Evolutionary conservation across 2,888 invertebrate species (phyloP).

Genomic region (Frankliniella intonsa): DNA sequence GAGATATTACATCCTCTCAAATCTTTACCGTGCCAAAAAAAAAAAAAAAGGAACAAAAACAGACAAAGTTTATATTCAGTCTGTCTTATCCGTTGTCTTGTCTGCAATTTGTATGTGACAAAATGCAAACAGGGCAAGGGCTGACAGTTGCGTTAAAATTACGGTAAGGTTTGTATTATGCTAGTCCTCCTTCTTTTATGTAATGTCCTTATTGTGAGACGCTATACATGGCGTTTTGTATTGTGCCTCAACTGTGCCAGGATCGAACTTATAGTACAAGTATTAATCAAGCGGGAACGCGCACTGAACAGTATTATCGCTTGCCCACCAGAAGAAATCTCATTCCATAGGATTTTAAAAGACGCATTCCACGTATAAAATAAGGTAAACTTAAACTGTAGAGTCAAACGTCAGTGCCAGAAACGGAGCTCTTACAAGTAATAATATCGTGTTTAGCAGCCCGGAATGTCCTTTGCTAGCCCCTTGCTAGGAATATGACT

Average conservation of each 20-base stretch:
- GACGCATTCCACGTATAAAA: not conserved
- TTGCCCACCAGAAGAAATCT: slow-evolving; percentile 9
- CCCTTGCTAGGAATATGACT: too few relatives aligned
- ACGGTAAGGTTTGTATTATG: slow-evolving; percentile 25
- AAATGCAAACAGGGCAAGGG: not conserved
- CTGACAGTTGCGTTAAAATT: not conserved
- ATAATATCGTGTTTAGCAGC: too few relatives aligned
- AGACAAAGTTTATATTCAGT: not conserved
- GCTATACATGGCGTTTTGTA: not conserved
- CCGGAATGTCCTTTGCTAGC: too few relatives aligned
- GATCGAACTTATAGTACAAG: slow-evolving; percentile 24
- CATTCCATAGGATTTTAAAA: slow-evolving; percentile 14
- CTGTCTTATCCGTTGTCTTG: not conserved
- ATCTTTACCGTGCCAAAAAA: slow-evolving; percentile 22
- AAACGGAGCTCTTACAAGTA: too few relatives aligned
- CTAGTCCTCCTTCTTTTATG: slow-evolving; percentile 8
- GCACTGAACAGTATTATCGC: not conserved
- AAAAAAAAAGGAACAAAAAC: not conserved
- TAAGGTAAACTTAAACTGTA: not conserved
- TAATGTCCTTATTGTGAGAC: not conserved
- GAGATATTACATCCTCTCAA: slow-evolving; percentile 3
- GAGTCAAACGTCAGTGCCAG: too few relatives aligned
- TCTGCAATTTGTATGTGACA: not conserved
- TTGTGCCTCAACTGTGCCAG: slow-evolving; percentile 14
- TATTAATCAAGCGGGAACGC: not conserved